These are phyloP conservation scores for Danio kyathit DNA, from an alignment of 2,797 vertebrate species.

Conservation along the genomic window DNA sequence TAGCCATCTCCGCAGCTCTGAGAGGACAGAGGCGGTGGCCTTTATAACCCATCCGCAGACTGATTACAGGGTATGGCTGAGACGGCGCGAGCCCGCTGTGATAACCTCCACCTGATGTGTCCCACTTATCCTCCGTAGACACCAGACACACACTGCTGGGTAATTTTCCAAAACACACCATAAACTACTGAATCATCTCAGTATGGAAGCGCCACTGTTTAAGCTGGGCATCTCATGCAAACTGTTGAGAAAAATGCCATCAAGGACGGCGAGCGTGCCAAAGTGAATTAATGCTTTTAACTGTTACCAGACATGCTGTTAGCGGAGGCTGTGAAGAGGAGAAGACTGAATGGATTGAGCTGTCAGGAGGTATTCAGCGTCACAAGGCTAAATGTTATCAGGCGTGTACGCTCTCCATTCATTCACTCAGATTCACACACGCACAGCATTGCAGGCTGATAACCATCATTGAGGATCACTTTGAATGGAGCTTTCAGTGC, in stretches of 20 bases:
- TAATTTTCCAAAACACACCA: conserved; percentile 59
- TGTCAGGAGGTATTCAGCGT: conserved; percentile 43
- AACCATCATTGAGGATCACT: not conserved
- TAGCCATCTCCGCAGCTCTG: conserved; percentile 12
- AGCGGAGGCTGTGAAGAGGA: not conserved
- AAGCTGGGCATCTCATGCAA: conserved; percentile 52
- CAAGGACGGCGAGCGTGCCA: conserved; percentile 24
- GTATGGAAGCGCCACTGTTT: conserved; percentile 48
- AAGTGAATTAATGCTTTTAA: conserved; percentile 27
- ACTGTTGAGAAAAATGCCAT: conserved; percentile 50
- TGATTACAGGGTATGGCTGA: conserved; percentile 18
- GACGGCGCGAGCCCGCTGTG: conserved; percentile 15
- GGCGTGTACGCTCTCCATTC: not conserved
- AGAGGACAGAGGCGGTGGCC: conserved; percentile 13
- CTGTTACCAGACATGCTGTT: conserved; percentile 21
- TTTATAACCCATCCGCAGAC: conserved; percentile 20
- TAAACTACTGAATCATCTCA: conserved; percentile 56
- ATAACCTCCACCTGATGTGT: conserved; percentile 42
- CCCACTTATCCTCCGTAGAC: conserved; percentile 30
- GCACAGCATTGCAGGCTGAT: not conserved
- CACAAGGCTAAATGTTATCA: conserved; percentile 43
- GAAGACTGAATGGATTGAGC: conserved; percentile 1
- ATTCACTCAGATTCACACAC: not conserved
- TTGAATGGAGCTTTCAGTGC: not conserved
- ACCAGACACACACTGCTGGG: conserved; percentile 38